Evolutionary conservation across 1,140 invertebrate genomes (phyloP), one percentile per base, ranked within the genome.

Genomic region (Hylyphantes graminicola): DNA sequence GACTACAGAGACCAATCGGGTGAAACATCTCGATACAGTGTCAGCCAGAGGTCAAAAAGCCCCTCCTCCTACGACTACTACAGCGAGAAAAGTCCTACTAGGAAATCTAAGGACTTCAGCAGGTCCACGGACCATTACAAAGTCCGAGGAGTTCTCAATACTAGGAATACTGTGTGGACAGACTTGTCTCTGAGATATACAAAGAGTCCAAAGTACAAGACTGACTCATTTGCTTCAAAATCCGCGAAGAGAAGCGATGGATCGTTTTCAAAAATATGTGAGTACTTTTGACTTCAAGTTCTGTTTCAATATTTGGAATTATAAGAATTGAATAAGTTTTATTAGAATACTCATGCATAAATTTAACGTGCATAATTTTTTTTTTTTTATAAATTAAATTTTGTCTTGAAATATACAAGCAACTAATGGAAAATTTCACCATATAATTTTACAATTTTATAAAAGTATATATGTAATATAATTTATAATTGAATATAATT

Each of bases 141-240:
- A 21, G 19, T 21, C 54, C 15, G 57, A 21, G 21, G 3, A 10
- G 21, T 75, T 35, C 19, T 57, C 10, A 35, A 57, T 7, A 50
- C 57, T 7, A 61, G 57, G 12, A 63, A 63, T 11, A 63, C 57
- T 12, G 57, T 63, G 21, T 76, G 74, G 74, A 76, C 74, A 4
- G 74, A 76, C 15, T 35, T 76, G 3, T 76, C 74, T 2, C 15
- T 50, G 48, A 63, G 48, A 15, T 76, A 59, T 9, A 57, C 74
- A 11, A 76, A 64, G 51, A 21, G 17, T 0, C 5, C 12, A 12
- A 35, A 55, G 17, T 74, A 74, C 11, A 17, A 61, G 6, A 35
- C 35, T 35, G 35, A 35, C 35, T 35, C 35, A 17, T 15, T 51
- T n/a, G 48, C 35, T 35, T 35, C 2, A 70, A 70, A 19, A 53